Evolutionary conservation across 2,113 vertebrate genomes (phyloP), one percentile per base, ranked within the genome.

Genomic region (Gavialis gangeticus): DNA sequence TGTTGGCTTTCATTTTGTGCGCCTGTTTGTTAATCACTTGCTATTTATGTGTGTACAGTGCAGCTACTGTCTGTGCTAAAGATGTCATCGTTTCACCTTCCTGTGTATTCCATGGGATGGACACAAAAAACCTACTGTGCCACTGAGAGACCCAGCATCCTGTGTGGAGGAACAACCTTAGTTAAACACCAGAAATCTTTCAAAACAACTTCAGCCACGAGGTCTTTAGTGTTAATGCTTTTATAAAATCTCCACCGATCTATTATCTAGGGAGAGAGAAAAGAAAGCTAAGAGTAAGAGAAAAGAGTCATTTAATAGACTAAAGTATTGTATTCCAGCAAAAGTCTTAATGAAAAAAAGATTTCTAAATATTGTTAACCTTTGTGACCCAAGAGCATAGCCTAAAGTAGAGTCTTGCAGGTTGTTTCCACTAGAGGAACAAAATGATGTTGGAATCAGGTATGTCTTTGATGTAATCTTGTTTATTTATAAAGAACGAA

Each of bases 221-320:
- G 80, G 73, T 0, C 0, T 54, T 54, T 80, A 56, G 79, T 4
- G 0, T 79, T 93, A 86, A 91, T 90, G 90, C 89, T 90, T 73
- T 96, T 91, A 91, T 85, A 88, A 21, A 57, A 25, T 85, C 89
- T 91, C 69, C 89, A 73, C 93, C 85, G 64, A 82, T 54, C 82
- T 92, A 69, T 73, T 8, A 73, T 34, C 19, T 46, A 54, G 8
- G 37, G 34, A 37, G 18, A 37, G 34, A 25, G 46, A 75, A 55
- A 75, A 75, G 46, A 76, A 82, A 10, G 2, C 84, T 90, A 90
- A 85, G 27, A 92, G 46, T 67, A 90, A 22, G 54, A 59, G 77
- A 82, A 82, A 78, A 76, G 17, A 88, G 82, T 37, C 75, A 88
- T 37, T 66, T 63, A 90, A 73, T 58, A 95, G 92, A 90, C 56